Percentiles rank a stretch among this genome's conserved stretches.
phyloP scores from a whole-genome alignment of 30 jellyfish, hydroid and myxozoan species.

The Pelagia noctiluca region DNA sequence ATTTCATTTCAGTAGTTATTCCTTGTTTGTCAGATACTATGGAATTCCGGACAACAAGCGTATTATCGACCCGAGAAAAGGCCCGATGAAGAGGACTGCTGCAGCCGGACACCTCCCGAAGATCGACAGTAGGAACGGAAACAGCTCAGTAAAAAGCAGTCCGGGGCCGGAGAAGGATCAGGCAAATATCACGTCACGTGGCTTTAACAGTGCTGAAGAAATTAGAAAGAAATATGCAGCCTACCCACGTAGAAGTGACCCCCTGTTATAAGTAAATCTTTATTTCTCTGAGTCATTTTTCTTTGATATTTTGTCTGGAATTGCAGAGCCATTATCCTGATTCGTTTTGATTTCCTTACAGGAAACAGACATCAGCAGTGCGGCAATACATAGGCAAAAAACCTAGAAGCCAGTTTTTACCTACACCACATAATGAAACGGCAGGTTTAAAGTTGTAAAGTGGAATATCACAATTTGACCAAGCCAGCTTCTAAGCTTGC shows the following conservation, averaged over 20 bases:
- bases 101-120: conserved; percentile 82
- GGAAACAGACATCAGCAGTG: too few relatives aligned
- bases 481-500: too few relatives aligned
- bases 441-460: too few relatives aligned
- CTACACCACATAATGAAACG: too few relatives aligned
- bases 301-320: too few relatives aligned
- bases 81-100: conserved; percentile 86
- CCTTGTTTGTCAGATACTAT: conserved; percentile 43
- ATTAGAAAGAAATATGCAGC: conserved; percentile 22
- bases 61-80: conserved; percentile 84
- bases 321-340: too few relatives aligned
- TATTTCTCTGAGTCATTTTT: too few relatives aligned
- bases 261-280: too few relatives aligned
- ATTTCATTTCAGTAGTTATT: background rate
- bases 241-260: background rate
- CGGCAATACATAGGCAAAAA: too few relatives aligned
- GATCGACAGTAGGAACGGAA: conserved; percentile 36
- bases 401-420: too few relatives aligned
- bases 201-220: conserved; percentile 54
- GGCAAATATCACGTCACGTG: conserved; percentile 43
- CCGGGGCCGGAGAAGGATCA: conserved; percentile 49
- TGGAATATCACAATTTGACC: too few relatives aligned
- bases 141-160: conserved; percentile 44
- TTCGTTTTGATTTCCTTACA: too few relatives aligned
- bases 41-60: conserved; percentile 91